phyloP scores from a whole-genome alignment of 2,113 vertebrate genomes.

The Elephas maximus region DNA sequence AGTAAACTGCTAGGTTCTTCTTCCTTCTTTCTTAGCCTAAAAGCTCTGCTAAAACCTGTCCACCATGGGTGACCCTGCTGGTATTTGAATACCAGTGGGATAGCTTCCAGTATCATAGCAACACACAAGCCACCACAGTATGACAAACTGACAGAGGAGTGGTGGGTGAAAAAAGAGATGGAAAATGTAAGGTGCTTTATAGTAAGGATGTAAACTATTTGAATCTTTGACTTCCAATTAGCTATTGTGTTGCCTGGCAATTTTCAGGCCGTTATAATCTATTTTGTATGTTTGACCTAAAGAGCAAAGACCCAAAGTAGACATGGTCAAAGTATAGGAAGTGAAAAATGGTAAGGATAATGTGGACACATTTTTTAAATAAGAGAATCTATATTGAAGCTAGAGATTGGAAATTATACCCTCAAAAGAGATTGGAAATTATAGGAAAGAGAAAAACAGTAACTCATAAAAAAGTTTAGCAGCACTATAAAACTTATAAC shows the following conservation, averaged over 20 bases:
- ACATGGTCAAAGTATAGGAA: background rate
- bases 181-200: background rate
- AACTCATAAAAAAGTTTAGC: background rate
- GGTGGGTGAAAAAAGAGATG: background rate
- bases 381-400: background rate
- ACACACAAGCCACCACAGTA: too few species aligned
- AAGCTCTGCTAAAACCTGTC: too few species aligned
- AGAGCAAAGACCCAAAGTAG: background rate
- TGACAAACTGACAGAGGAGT: too few species aligned
- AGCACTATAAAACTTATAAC: background rate
- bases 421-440: background rate
- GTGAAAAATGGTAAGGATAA: background rate
- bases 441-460: background rate
- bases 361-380: background rate
- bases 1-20: too few species aligned
- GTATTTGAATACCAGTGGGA: too few species aligned
- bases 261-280: background rate
- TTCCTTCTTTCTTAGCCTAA: too few species aligned
- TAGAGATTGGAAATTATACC: background rate
- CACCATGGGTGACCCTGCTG: too few species aligned
- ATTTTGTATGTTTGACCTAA: background rate
- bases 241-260: background rate
- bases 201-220: background rate
- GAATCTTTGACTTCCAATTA: background rate
- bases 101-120: too few species aligned